Percentiles rank a stretch among this genome's conserved stretches.
These are phyloP conservation scores for Danaus plexippus DNA, from an alignment of 1,140 invertebrate genomes.

Conservation along the genomic window DNA sequence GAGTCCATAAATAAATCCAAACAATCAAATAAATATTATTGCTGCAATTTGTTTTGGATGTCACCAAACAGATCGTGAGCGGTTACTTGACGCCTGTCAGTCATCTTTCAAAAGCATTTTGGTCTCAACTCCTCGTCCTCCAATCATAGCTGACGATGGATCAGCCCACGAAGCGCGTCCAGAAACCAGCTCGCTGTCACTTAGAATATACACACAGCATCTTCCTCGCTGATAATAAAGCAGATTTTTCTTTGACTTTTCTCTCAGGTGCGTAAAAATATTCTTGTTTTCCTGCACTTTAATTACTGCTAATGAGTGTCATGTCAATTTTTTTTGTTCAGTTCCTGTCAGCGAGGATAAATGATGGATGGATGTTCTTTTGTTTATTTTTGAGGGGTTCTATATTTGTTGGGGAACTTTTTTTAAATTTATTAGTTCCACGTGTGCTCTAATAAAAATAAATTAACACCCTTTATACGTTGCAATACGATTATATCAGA, in stretches of 20 bases:
- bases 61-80: constrained; percentile 37
- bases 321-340: constrained; percentile 33
- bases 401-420: no score
- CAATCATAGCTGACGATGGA: constrained; percentile 50
- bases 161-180: constrained; percentile 25
- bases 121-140: constrained; percentile 30
- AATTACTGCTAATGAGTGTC: constrained; percentile 52
- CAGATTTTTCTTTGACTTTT: constrained; percentile 3
- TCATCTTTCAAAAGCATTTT: constrained; percentile 35
- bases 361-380: constrained; percentile 32
- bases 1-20: constrained; percentile 6
- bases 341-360: constrained; percentile 32
- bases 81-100: constrained; percentile 44
- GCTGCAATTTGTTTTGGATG: constrained; percentile 15
- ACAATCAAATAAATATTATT: not conserved
- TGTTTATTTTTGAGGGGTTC: constrained; percentile 2
- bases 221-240: constrained; percentile 12
- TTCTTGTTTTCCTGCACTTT: constrained; percentile 29
- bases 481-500: no score
- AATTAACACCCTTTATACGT: constrained; percentile 3
- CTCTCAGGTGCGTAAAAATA: constrained; percentile 14
- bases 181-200: not conserved
- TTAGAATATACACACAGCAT: not conserved
- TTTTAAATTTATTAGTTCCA: no score
- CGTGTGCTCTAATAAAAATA: no score